phyloP scores from a whole-genome alignment of 2,113 vertebrate species.

The Alethe diademata region DNA sequence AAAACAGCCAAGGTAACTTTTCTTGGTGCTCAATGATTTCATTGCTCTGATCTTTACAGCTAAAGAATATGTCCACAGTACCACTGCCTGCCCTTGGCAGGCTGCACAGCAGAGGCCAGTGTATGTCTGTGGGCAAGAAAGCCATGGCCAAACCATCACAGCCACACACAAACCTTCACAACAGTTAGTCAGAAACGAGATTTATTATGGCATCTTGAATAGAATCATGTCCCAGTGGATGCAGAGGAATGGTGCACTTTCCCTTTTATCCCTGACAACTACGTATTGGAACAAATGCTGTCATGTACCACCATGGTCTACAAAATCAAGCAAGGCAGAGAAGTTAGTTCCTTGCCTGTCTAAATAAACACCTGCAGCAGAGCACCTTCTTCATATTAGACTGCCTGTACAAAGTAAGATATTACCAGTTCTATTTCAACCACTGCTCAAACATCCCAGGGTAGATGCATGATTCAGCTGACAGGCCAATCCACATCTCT shows the following conservation, averaged over 20 bases:
- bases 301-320: not conserved
- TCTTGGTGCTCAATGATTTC: not conserved
- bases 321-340: not conserved
- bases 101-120: not conserved
- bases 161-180: not conserved
- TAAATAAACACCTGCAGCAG: not conserved
- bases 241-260: not conserved
- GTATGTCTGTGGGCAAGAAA: rapidly evolving
- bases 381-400: not conserved
- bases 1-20: not conserved
- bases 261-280: not conserved
- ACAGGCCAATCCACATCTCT: not conserved
- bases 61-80: not conserved
- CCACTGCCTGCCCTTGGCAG: not conserved
- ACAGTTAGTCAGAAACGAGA: not conserved
- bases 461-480: not conserved
- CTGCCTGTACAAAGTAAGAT: not conserved
- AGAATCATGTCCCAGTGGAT: not conserved
- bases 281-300: not conserved
- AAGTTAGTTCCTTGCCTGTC: not conserved
- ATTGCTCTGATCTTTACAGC: not conserved
- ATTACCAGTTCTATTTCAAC: not conserved
- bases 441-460: not conserved
- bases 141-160: not conserved
- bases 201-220: not conserved